Base-by-base conservation (phyloP, 1,140 invertebrate genomes). In the Hormaphis cornu region DNA sequence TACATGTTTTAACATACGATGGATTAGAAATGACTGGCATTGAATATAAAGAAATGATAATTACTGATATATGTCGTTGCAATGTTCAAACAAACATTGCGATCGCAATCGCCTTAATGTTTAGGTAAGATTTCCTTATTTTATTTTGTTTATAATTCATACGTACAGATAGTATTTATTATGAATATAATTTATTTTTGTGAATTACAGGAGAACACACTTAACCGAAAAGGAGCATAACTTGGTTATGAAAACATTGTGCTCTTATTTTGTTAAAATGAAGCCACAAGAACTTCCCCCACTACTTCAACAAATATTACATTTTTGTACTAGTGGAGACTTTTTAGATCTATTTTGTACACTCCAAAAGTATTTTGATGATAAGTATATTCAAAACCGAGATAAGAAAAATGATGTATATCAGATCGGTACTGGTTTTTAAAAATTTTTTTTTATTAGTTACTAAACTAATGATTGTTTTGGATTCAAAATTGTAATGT, bases 51-150 rank as follows among this genome's bases (percentile, higher is more conserved):
- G 76, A 76, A 18, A 69, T 74, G n/a, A 77, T 81, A 1, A 73
- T 83, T 6, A 77, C 78, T 71, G 63, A 76, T 8, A 78, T 83
- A 50, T 79, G 78, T 63, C 75, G 74, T 46, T 73, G 71, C 50
- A 59, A 75, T 12, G 81, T 80, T 77, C 69, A 79, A 6, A 46
- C 74, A 10, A 71, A 73, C 33, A 77, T 80, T 70, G 69, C 80
- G 16, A 77, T 79, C 33, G 75, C 80, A 5, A 70, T 82, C 1
- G 77, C 80, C 18, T 76, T 78, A 72, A 82, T 82, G 80, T 82
- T 82, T 70, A 77, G 77, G 80, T 81, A 77, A 74, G 71, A 73
- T 69, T 16, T 0, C 18, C 0, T 9, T 24, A 33, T 6, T 33
- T 33, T 33, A 44, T 44, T 44, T 44, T 20, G 14, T 35, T 20